Evolutionary conservation across 2,113 vertebrate species (phyloP).

Genomic region (Piprites chloris): DNA sequence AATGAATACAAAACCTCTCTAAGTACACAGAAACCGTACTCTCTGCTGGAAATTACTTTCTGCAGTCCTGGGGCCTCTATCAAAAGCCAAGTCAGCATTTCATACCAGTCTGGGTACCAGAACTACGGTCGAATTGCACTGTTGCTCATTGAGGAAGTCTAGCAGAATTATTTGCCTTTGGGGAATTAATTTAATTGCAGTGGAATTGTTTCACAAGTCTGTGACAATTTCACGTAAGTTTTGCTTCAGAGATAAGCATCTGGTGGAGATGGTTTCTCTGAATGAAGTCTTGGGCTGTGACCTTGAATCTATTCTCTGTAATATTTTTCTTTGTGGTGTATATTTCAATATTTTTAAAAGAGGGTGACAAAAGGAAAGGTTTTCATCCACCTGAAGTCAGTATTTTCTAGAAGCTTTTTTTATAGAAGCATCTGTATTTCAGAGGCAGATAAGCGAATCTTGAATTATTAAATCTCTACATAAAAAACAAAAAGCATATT

Average conservation of each 20-base stretch:
- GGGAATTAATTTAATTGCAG: background rate
- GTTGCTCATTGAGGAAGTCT: background rate
- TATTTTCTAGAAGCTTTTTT: background rate
- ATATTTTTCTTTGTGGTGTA: background rate
- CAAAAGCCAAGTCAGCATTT: slow-evolving; percentile 39
- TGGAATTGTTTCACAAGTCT: background rate
- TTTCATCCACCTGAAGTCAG: background rate
- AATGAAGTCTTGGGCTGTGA: background rate
- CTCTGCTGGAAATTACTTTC: slow-evolving; percentile 24
- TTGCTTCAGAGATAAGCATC: background rate
- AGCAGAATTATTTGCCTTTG: background rate
- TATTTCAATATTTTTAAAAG: background rate
- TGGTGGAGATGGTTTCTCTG: background rate
- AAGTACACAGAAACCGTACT: background rate
- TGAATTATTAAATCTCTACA: background rate
- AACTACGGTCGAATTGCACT: background rate
- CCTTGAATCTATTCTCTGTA: background rate
- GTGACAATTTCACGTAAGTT: background rate
- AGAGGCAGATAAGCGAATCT: background rate
- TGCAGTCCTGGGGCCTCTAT: background rate
- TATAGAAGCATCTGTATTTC: background rate
- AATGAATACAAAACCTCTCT: background rate
- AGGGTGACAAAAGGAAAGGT: background rate
- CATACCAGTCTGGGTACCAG: background rate
- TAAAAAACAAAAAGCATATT: background rate